Conservation (phyloP, 2,113 vertebrate species). For the Peucedramus taeniatus region DNA sequence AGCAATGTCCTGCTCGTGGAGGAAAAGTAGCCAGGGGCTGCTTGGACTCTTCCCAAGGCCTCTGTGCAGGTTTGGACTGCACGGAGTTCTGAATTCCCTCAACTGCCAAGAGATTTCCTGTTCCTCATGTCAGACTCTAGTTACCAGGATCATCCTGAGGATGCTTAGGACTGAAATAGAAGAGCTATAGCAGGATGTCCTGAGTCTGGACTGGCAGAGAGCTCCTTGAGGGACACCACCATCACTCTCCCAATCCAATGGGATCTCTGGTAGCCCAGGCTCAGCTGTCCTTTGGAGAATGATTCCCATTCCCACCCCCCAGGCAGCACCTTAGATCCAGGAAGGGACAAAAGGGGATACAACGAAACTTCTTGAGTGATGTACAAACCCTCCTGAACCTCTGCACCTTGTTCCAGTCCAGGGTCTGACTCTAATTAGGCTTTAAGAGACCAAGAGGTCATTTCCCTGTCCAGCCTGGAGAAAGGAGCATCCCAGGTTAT, state of each 20-base stretch:
- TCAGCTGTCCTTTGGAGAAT: not conserved
- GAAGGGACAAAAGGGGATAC: not conserved
- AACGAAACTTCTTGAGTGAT: not conserved
- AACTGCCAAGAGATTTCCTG: not conserved
- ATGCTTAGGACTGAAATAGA: not conserved
- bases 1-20: fast-evolving
- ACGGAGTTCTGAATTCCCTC: not conserved
- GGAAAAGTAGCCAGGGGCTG: not conserved
- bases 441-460: not conserved
- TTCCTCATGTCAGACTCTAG: fast-evolving
- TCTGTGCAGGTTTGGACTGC: not conserved
- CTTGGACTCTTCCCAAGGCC: not conserved
- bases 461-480: not conserved
- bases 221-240: not conserved
- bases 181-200: not conserved
- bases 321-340: not conserved
- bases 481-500: not conserved
- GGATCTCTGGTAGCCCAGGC: not conserved
- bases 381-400: not conserved
- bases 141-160: not conserved
- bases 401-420: not conserved
- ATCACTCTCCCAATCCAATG: not conserved
- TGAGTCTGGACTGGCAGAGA: not conserved
- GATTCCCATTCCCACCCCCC: not conserved
- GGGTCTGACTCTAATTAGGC: not conserved